A percentile compares a stretch with the other conserved stretches of the same genome.
These are phyloP conservation scores for Charadrius vociferus DNA, from an alignment of 2,113 vertebrate genomes.

Conservation along the genomic window DNA sequence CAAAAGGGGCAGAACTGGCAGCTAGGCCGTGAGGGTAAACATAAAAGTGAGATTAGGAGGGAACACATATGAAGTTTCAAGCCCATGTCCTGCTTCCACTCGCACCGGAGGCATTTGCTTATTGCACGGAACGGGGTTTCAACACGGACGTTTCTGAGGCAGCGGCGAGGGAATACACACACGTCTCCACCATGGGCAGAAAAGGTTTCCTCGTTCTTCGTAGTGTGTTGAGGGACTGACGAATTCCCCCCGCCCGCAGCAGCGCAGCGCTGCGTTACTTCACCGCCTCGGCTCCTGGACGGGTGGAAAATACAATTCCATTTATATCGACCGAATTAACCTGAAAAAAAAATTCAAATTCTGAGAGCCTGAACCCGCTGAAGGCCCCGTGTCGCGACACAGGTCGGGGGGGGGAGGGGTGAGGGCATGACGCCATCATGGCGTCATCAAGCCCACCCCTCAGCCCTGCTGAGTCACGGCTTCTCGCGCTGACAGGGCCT, in stretches of 20 bases:
- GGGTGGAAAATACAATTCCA: rapidly evolving
- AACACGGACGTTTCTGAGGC: background rate
- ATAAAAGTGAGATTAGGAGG: background rate
- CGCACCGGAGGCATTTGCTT: background rate
- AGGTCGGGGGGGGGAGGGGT: no score
- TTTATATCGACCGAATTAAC: rapidly evolving
- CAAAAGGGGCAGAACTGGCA: background rate
- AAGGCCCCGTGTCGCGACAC: background rate
- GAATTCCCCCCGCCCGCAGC: background rate
- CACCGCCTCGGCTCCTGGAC: rapidly evolving
- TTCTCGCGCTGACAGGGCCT: background rate
- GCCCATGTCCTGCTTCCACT: background rate
- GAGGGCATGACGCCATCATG: background rate
- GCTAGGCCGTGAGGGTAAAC: rapidly evolving
- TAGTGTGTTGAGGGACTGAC: rapidly evolving
- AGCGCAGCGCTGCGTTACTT: background rate
- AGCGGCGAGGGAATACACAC: background rate
- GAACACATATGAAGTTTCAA: rapidly evolving
- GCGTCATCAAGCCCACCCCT: background rate
- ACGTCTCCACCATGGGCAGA: rapidly evolving
- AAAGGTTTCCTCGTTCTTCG: no score
- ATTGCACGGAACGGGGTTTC: background rate
- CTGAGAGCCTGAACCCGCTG: background rate
- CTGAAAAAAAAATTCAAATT: rapidly evolving
- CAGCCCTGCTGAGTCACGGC: constrained; percentile 1